A percentile compares a stretch with the other conserved stretches of the same genome.
These are phyloP conservation scores for Dolichopus griseipennis DNA, from an alignment of 2,888 invertebrate genomes.

Conservation along the genomic window DNA sequence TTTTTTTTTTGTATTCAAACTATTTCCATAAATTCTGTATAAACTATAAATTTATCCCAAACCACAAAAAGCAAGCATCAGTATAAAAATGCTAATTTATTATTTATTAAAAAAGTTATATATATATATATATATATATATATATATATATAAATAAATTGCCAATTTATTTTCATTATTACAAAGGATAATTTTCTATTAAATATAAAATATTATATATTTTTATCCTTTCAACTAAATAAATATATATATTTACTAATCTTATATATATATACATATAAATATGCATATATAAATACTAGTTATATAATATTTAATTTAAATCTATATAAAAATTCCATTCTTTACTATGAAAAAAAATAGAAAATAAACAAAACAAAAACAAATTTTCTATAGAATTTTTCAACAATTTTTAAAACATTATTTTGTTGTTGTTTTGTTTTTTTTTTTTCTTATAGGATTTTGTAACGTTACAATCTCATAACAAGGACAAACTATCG, in stretches of 20 bases:
- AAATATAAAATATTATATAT: background rate
- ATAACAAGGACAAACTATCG: too few relatives aligned
- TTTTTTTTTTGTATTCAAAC: too few relatives aligned
- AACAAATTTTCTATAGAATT: background rate
- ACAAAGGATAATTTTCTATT: constrained; percentile 10
- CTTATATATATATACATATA: too few relatives aligned
- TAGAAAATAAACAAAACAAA: background rate
- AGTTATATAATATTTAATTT: too few relatives aligned
- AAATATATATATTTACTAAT: too few relatives aligned
- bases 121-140: too few relatives aligned
- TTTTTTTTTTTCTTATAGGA: background rate
- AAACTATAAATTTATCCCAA: too few relatives aligned
- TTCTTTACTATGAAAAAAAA: background rate
- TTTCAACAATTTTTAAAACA: background rate
- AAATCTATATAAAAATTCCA: too few relatives aligned
- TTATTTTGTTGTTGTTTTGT: too few relatives aligned
- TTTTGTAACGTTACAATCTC: background rate
- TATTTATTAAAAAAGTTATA: constrained; percentile 24
- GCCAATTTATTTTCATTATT: constrained; percentile 25
- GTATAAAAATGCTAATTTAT: constrained; percentile 22
- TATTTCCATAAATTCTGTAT: too few relatives aligned
- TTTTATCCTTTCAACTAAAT: background rate
- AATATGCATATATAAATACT: too few relatives aligned
- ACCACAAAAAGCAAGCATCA: constrained; percentile 16
- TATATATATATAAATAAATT: constrained; percentile 26